phyloP scores from a whole-genome alignment of 2,113 vertebrate genomes.

The Ochotona princeps region DNA sequence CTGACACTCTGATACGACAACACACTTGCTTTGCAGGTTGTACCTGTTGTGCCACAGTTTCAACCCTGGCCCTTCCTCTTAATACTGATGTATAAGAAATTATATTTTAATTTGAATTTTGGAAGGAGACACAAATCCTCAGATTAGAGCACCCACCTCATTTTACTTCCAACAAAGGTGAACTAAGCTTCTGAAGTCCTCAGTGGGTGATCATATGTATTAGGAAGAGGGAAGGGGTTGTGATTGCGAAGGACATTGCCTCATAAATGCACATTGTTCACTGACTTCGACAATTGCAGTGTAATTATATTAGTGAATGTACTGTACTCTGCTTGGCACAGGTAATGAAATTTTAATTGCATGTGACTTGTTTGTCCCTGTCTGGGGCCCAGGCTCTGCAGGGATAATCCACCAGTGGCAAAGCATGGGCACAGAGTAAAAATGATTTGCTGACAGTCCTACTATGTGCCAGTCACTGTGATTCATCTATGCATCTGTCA shows the following conservation, averaged over 20 bases:
- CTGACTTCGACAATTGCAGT: slow-evolving; percentile 54
- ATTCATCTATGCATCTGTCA: not conserved
- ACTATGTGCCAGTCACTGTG: not conserved
- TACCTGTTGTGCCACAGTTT: too few relatives aligned
- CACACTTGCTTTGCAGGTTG: too few relatives aligned
- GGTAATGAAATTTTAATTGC: slow-evolving; percentile 70
- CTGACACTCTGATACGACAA: too few relatives aligned
- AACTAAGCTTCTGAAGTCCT: not conserved
- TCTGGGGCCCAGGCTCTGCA: not conserved
- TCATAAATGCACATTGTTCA: slow-evolving; percentile 55
- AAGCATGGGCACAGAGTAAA: not conserved
- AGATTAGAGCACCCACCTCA: too few relatives aligned
- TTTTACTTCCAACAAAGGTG: not conserved
- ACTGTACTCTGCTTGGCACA: slow-evolving; percentile 42
- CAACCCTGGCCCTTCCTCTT: not conserved
- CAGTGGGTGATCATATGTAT: not conserved
- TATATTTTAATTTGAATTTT: not conserved
- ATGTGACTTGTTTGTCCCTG: slow-evolving; percentile 8
- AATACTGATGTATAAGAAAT: not conserved
- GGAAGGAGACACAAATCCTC: not conserved
- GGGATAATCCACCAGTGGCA: not conserved
- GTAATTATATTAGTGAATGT: slow-evolving; percentile 74
- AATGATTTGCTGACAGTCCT: not conserved
- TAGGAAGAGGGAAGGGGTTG: slow-evolving; percentile 8
- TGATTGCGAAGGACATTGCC: not conserved